Base-by-base conservation (phyloP, 2,797 vertebrate species). In the Chaetodon trifasciatus region DNA sequence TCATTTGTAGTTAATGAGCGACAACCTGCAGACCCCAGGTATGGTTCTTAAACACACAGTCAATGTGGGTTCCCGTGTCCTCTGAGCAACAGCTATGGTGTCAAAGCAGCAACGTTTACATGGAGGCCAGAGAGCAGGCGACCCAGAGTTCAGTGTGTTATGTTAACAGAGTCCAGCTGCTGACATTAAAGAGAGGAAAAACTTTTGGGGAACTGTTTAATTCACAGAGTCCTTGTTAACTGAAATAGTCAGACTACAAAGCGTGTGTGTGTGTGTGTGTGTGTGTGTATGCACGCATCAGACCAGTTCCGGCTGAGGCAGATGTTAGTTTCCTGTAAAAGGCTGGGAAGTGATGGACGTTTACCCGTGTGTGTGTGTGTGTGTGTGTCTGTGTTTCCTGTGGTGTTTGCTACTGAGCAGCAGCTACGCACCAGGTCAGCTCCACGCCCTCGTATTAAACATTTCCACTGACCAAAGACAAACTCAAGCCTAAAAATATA, bases 401-500 rank as follows among this genome's bases (percentile, higher is more conserved):
- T 79, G 60, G 79, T 79, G 60, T 71, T 81, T 79, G 81, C 84
- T 74, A 57, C 75, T 58, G 72, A 77, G 71, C 56, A 78, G 62
- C 66, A 66, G 69, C 73, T 53, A 56, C 68, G 73, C 74, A 81
- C 42, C 46, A 66, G 76, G 73, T 86, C 79, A 86, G 80, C 70
- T 76, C 74, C 71, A 72, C 62, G 19, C 77, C 81, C 82, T 78
- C 53, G 39, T 39, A 79, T 83, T 76, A 89, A 89, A 92, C 81
- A 91, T 89, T 88, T 89, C 78, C 88, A 87, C 79, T 83, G 65
- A 83, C 88, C 85, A 86, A 82, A 86, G 65, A 82, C 86, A 90
- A 92, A 86, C 82, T 88, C 56, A 63, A 49, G 17, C 10, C 89
- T 88, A 90, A 86, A 93, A 91, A 91, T 92, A 91, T 17, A 63